These are phyloP conservation scores for Eupithecia pulchellata DNA, from an alignment of 2,888 invertebrate genomes.

Conservation along the genomic window DNA sequence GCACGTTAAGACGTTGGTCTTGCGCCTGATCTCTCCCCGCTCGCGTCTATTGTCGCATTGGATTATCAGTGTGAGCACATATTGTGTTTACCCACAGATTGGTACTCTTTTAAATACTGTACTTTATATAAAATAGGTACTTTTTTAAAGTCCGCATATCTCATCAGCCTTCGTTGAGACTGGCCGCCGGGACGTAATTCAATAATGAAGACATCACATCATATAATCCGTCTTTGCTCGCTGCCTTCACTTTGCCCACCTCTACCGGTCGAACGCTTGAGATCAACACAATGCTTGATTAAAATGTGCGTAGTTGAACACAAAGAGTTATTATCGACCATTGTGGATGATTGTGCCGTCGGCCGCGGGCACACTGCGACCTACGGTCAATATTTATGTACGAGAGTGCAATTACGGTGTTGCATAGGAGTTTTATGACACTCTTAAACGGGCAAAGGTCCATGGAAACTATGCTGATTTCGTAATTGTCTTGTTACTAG, in stretches of 20 bases:
- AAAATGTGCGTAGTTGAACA: slow-evolving; percentile 74
- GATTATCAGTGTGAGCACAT: no score
- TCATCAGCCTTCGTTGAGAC: no score
- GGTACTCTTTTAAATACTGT: no score
- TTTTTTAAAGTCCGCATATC: no score
- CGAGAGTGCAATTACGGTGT: not conserved
- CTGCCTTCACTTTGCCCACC: not conserved
- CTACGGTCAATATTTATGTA: slow-evolving; percentile 24
- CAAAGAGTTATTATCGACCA: slow-evolving; percentile 76
- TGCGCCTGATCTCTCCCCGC: no score
- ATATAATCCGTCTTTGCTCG: not conserved
- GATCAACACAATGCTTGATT: slow-evolving; percentile 66
- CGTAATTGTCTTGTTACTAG: not conserved
- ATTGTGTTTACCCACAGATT: no score
- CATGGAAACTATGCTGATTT: not conserved
- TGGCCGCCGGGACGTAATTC: no score
- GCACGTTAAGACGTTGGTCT: no score
- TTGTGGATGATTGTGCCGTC: slow-evolving; percentile 60
- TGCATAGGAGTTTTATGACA: not conserved
- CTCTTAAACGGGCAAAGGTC: not conserved
- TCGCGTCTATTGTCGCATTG: no score
- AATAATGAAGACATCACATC: not conserved
- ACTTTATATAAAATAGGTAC: no score
- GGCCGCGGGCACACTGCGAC: slow-evolving; percentile 36
- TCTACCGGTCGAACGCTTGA: slow-evolving; percentile 12